phyloP scores from a whole-genome alignment of 2,888 invertebrate species.

The Leptinotarsa rubiginosa region DNA sequence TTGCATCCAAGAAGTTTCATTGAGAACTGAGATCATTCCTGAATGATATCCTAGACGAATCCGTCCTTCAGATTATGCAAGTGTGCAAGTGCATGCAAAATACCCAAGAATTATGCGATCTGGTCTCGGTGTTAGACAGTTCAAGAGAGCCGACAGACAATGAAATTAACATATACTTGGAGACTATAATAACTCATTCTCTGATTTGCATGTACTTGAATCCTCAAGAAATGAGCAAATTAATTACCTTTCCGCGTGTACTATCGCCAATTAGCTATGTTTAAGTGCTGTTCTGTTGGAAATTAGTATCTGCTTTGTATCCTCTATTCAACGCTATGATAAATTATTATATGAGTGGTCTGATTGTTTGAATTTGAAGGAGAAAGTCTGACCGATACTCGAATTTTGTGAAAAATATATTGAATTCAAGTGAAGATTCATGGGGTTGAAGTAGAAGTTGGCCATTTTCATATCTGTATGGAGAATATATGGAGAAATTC shows the following conservation, averaged over 20 bases:
- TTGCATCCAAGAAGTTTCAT: neutral
- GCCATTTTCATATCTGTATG: no score
- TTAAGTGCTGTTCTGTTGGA: neutral
- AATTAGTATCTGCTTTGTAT: neutral
- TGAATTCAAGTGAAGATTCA: no score
- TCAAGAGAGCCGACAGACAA: conserved; percentile 29
- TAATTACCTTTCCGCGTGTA: conserved; percentile 14
- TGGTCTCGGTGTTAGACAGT: conserved; percentile 2
- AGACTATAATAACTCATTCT: conserved; percentile 21
- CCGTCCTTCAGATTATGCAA: conserved; percentile 24
- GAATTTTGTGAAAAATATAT: no score
- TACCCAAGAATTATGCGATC: conserved; percentile 11
- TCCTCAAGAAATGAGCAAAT: conserved; percentile 11
- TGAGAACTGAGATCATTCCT: conserved; percentile 13
- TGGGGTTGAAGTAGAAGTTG: no score
- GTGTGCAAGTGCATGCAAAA: conserved; percentile 25
- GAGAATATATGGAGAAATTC: no score
- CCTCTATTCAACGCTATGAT: neutral
- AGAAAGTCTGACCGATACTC: no score
- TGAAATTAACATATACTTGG: conserved; percentile 17
- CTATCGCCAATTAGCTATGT: conserved; percentile 4
- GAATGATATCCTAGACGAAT: conserved; percentile 4
- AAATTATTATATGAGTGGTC: neutral
- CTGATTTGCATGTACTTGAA: conserved; percentile 21
- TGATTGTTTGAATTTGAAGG: no score